phyloP scores from a whole-genome alignment of 2,888 invertebrate genomes.

The Drosophila bunnanda region DNA sequence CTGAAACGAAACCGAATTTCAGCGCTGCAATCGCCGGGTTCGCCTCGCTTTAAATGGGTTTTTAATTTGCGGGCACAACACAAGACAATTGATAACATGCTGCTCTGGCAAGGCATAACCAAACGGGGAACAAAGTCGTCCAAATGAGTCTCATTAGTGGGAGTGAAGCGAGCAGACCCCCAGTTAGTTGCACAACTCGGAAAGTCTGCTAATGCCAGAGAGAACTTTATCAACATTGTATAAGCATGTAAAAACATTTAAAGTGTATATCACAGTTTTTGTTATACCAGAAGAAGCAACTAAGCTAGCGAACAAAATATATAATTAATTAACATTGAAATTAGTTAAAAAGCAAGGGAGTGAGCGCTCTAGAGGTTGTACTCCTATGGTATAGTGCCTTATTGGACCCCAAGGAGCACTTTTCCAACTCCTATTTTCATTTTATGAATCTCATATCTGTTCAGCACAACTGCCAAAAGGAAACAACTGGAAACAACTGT shows the following conservation, averaged over 20 bases:
- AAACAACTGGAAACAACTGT: background rate
- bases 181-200: conserved; percentile 27
- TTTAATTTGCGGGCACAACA: conserved; percentile 51
- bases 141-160: conserved; percentile 22
- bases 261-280: background rate
- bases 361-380: too few relatives aligned
- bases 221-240: conserved; percentile 1
- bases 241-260: background rate
- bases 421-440: background rate
- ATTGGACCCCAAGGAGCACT: too few relatives aligned
- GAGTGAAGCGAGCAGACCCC: background rate
- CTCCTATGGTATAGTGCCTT: too few relatives aligned
- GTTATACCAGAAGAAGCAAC: too few relatives aligned
- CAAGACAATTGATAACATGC: background rate
- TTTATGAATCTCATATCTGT: background rate
- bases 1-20: conserved; percentile 38
- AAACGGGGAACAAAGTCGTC: background rate
- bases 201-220: background rate
- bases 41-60: conserved; percentile 41
- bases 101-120: background rate
- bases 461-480: background rate
- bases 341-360: too few relatives aligned
- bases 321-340: too few relatives aligned
- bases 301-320: too few relatives aligned
- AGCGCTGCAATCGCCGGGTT: conserved; percentile 15